Evolutionary conservation across 2,113 vertebrate genomes (phyloP), one percentile per base, ranked within the genome.

Genomic region (Pipa parva): DNA sequence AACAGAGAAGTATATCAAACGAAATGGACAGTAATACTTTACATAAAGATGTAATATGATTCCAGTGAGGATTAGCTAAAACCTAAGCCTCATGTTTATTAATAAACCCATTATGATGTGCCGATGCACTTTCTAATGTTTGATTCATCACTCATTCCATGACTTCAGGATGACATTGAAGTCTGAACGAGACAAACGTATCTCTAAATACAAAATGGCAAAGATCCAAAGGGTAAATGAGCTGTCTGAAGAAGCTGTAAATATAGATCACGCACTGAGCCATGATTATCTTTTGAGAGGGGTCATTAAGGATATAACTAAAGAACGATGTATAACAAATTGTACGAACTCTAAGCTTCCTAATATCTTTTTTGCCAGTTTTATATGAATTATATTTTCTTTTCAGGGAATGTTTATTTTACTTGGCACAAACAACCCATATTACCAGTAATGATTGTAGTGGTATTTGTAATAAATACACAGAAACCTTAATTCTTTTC

Each of bases 141-240:
- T 63, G 29, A 63, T 63, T 54, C 49, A 63, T 63, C 62, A 52
- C 31, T 51, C 28, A 63, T 63, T 18, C 49, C 18, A 37, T 52
- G 49, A 52, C 29, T 63, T 63, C 31, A 54, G 39, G 31, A 63
- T 63, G 62, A 63, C 49, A 63, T 63, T 63, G 62, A 63, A 37
- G 22, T 39, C 31, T 63, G 62, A 20, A 39, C 49, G 48, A 63
- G 31, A 63, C 62, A 63, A 63, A 63, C 39, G 33, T 54, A 54
- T 63, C 31, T 27, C 31, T 18, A 63, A 54, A 63, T 63, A 26
- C 49, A 37, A 63, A 52, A 51, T 54, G 24, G 49, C 22, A 54
- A 50, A 25, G 28, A 63, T 63, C 54, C 29, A 37, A 63, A 63
- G 62, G 33, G 31, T 18, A 63, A 52, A 63, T 39, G 31, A 54